Evolutionary conservation across 2,888 invertebrate genomes (phyloP).

Genomic region (Drosophila flavopinicola): DNA sequence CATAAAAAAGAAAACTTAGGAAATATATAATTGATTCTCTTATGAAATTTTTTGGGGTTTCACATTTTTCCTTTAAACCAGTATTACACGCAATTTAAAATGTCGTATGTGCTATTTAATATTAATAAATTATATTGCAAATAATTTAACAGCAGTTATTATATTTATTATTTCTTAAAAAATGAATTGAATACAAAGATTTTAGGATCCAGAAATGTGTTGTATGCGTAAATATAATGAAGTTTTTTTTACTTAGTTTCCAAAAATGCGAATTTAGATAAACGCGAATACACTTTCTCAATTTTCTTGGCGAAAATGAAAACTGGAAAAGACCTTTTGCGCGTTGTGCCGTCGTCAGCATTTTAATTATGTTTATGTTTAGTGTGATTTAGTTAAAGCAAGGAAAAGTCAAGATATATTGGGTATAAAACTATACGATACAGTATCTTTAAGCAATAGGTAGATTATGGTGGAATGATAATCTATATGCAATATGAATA

Average conservation of each 20-base stretch:
- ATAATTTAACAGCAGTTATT: conserved; percentile 4
- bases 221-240: background rate
- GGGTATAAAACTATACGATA: background rate
- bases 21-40: conserved; percentile 8
- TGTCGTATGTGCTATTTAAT: background rate
- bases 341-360: conserved; percentile 59
- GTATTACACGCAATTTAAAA: background rate
- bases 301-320: conserved; percentile 10
- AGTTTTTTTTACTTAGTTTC: conserved; percentile 6
- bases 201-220: background rate
- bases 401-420: conserved; percentile 17
- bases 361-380: conserved; percentile 14
- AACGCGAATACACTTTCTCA: conserved; percentile 6
- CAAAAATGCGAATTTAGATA: background rate
- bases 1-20: conserved; percentile 6
- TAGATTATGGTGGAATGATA: conserved; percentile 4
- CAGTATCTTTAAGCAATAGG: background rate
- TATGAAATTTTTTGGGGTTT: no score
- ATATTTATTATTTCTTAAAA: background rate
- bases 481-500: no score
- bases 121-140: conserved; percentile 11
- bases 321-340: conserved; percentile 10
- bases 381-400: conserved; percentile 8
- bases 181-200: background rate
- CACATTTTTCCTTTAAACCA: conserved; percentile 6